Evolutionary conservation across 2,797 vertebrate species (phyloP), one percentile per base, ranked within the genome.

Genomic region (Sciurus carolinensis): DNA sequence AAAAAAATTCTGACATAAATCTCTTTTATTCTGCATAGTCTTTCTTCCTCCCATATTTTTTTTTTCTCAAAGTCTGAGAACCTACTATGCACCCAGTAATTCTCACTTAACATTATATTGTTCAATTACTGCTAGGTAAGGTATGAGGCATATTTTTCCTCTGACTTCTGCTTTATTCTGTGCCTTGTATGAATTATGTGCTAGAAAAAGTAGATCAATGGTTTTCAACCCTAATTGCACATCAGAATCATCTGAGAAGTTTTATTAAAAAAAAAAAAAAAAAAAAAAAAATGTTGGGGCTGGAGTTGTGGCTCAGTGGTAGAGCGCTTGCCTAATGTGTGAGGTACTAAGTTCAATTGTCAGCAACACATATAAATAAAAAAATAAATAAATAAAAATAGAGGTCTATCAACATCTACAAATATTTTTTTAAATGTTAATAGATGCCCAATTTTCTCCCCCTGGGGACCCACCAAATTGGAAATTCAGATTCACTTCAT

Each of bases 41-140:
- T 59, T 59, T 77, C n/a, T 72, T 94, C 67, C 24, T 54, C 20
- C 26, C 22, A n/a, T 42, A 86, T 66, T 13, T 81, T 77, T 87
- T 59, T 86, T 92, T 66, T 88, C 88, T 77, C 69, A 47, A 42
- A 36, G 18, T 85, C n/a, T 95, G 33, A 92, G 47, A 89, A 76
- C 5, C 79, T 85, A 77, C 47, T 72, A 71, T 50, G 22, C 22
- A 76, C n/a, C 44, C 47, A 92, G 33, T 3, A 82, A 90, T 20
- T 64, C 13, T 72, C 44, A 90, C 72, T 62, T 57, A 84, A 64
- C 17, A 54, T 75, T 64, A 62, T 30, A 71, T 57, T 28, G 79
- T 72, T n/a, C 81, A 22, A 10, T 18, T 85, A 91, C 36, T 90
- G 24, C 14, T n/a, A 44, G 28, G n/a, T 79, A 84, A 71, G 11